Evolutionary conservation across 1,140 invertebrate species (phyloP), one percentile per base, ranked within the genome.

Genomic region (Drosophila murphyi): DNA sequence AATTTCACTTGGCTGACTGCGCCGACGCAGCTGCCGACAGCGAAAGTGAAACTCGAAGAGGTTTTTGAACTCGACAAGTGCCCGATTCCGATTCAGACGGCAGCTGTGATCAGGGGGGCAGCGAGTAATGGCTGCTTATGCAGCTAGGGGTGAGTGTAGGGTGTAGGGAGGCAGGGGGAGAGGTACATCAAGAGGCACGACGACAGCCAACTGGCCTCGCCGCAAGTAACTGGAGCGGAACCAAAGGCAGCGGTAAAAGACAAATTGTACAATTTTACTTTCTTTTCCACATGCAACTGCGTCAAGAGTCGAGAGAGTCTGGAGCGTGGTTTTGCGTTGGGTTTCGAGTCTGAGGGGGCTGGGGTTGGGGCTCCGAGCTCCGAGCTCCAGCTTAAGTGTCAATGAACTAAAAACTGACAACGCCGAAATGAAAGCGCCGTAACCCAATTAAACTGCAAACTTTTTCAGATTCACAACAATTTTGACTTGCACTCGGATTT

Each of bases 11-110:
- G 82, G 62, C 65, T 69, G n/a, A 35, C 50, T 51, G 63, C 76
- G 77, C 56, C 74, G 80, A 79, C 79, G 78, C 85, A 71, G 56
- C 71, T 67, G 79, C 50, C 65, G 73, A 67, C 81, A 89, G 80
- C 78, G 85, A 89, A 89, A 89, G 85, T 89, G 85, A 89, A 89
- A 89, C 78, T 79, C 76, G 64, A 45, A 52, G 78, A 71, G 85
- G 80, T 90, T 85, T 89, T 89, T 89, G 85, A 89, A 85, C 86
- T 90, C 80, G 39, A 34, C 61, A 65, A 63, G 62, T 60, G 70
- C 48, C 2, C 12, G 39, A 20, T 20, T 20, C 20, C 57, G 20
- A 34, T 20, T 20, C 60, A 43, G 56, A 39, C 43, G 48, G 3
- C 34, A 52, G 56, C 12, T 34, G 56, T n/a, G 39, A n/a, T n/a